A percentile compares a stretch with the other conserved stretches of the same genome.
phyloP scores from a whole-genome alignment of 2,797 vertebrate species.

The Hyperoplus lanceolatus region DNA sequence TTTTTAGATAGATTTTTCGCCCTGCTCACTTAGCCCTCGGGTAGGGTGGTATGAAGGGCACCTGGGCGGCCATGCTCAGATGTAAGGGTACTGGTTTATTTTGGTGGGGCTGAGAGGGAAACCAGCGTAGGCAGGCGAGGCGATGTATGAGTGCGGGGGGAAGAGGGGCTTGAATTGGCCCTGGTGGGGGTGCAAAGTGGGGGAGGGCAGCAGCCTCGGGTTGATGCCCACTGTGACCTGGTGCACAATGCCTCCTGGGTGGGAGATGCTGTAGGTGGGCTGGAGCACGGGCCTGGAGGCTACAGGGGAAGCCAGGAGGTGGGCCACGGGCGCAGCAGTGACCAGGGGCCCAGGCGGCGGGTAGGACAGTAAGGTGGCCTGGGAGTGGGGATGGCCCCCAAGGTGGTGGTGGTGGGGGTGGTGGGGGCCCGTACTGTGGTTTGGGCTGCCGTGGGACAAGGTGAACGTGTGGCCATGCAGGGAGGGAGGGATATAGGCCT shows the following conservation, averaged over 20 bases:
- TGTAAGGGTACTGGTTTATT: conserved; percentile 98
- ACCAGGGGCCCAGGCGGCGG: conserved; percentile 90
- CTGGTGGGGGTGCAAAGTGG: conserved; percentile 93
- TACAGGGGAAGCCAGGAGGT: conserved; percentile 95
- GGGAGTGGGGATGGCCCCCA: conserved; percentile 89
- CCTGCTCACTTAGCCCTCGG: conserved; percentile 73
- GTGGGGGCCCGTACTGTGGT: conserved; percentile 86
- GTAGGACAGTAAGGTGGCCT: conserved; percentile 92
- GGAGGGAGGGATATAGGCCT: conserved; percentile 92
- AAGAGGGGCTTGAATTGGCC: conserved; percentile 96
- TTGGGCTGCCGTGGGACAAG: conserved; percentile 94
- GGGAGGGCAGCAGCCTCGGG: conserved; percentile 94
- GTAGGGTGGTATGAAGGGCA: conserved; percentile 75
- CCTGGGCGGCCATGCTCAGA: conserved; percentile 86
- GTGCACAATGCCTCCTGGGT: conserved; percentile 91
- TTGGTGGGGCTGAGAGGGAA: conserved; percentile 98
- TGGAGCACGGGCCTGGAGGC: conserved; percentile 92
- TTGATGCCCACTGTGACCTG: conserved; percentile 97
- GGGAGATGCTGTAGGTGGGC: conserved; percentile 91
- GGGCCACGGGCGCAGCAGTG: conserved; percentile 92
- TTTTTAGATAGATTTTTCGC: conserved; percentile 66
- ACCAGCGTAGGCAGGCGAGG: conserved; percentile 94
- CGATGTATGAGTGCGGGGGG: conserved; percentile 95
- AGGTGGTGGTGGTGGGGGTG: conserved; percentile 90
- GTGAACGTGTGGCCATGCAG: conserved; percentile 92